Conservation (phyloP, 2,113 vertebrate genomes). For the Motacilla alba region DNA sequence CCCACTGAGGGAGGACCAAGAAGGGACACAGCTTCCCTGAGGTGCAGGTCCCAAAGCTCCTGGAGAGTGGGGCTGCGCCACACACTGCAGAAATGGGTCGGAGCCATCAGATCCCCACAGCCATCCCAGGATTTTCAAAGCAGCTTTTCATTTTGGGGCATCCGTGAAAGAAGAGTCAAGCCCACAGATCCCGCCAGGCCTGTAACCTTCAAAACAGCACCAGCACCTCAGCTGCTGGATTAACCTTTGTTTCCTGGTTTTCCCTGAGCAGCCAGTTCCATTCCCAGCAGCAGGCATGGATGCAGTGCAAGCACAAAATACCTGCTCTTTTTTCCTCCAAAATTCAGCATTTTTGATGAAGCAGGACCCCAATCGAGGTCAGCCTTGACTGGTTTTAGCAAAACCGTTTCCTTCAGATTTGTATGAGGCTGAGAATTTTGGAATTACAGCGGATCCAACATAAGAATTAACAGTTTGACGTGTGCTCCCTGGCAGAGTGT, state of each 20-base stretch:
- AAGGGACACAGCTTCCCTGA: background rate
- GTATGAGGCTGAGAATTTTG: background rate
- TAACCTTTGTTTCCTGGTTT: background rate
- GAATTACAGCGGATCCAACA: fast-evolving
- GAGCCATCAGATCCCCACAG: fast-evolving
- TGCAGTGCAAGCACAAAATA: background rate
- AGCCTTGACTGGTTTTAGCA: background rate
- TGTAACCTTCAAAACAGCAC: background rate
- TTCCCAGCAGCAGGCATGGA: background rate
- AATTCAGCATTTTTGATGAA: background rate
- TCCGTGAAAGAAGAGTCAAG: background rate
- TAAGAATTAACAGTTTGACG: fast-evolving
- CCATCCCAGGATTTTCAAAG: background rate
- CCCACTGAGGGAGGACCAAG: fast-evolving
- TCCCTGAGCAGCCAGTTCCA: background rate
- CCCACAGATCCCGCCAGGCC: background rate
- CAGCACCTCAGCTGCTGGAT: background rate
- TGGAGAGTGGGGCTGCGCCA: background rate
- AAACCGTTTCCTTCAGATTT: background rate
- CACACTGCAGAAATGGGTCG: fast-evolving
- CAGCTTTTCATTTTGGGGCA: background rate
- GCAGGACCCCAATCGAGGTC: background rate
- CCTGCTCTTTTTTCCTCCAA: background rate
- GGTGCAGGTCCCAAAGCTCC: background rate
- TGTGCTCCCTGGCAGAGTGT: background rate